Evolutionary conservation across 2,113 vertebrate genomes (phyloP), one percentile per base, ranked within the genome.

Genomic region (Prionailurus bengalensis): DNA sequence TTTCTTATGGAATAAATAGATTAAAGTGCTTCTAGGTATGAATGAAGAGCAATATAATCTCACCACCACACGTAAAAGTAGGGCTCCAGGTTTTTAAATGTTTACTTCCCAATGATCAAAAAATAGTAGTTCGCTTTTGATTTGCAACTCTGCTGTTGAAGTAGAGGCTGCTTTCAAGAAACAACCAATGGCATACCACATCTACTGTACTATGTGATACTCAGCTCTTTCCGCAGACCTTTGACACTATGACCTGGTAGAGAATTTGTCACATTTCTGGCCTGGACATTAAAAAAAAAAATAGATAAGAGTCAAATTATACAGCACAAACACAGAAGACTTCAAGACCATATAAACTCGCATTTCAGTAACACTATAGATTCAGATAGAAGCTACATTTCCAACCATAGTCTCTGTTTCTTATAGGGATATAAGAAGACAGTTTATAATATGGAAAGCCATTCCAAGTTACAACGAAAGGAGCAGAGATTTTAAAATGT

Each of bases 381-480:
- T 93, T 74, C 66, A 91, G 1, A 21, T 73, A 21, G 21, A 76
- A 94, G 7, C 25, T 94, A 33, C 31, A 63, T 92, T 95, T 92
- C 66, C 36, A 93, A 90, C n/a, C 29, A 68, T 1, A 70, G n/a
- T 31, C 16, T 90, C 96, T 39, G 33, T 83, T 92, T 78, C 36
- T 76, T 74, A 39, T 1, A 39, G 23, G n/a, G 13, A 36, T 53
- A 12, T 76, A 87, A 95, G 66, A 93, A 97, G 95, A 23, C 31
- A 53, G 10, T 85, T 95, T 81, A 71, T 27, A 90, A 65, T 80
- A 65, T 73, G 70, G 74, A 91, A 96, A 97, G 76, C 81, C 29
- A 94, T 42, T 96, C 51, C 65, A 97, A 89, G 51, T 53, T 80
- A 83, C 21, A 15, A 63, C 73, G 71, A 95, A 95, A 94, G 23